Evolutionary conservation across 1,140 invertebrate species (phyloP).

Genomic region (Zaprionus vittiger): DNA sequence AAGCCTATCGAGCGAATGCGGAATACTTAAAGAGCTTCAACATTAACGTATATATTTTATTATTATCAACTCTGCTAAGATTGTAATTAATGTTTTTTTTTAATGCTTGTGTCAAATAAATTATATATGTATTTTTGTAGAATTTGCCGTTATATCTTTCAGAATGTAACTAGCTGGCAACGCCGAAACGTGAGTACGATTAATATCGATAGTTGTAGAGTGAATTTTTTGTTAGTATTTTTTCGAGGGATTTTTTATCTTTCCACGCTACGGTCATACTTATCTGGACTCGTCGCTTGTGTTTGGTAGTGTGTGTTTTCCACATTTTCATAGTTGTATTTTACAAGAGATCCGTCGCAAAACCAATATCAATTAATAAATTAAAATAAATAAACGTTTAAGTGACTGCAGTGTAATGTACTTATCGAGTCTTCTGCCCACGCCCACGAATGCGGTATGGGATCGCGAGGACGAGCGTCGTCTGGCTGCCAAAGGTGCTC

Average conservation of each 20-base stretch:
- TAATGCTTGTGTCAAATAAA: conserved; percentile 10
- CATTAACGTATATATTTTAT: not conserved
- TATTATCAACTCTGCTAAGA: not conserved
- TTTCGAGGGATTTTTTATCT: not conserved
- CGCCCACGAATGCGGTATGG: conserved; percentile 93
- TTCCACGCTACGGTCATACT: conserved; percentile 10
- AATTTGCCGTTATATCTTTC: not conserved
- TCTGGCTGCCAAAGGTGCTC: conserved; percentile 86
- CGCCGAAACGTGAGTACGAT: not conserved
- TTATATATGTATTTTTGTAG: not conserved
- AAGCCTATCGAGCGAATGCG: conserved; percentile 78
- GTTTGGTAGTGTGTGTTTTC: conserved; percentile 28
- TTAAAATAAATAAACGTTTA: not conserved
- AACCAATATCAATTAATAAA: not conserved
- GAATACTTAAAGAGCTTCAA: conserved; percentile 24
- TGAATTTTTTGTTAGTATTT: conserved; percentile 14
- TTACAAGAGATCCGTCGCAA: conserved; percentile 7
- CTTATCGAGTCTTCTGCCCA: conserved; percentile 90
- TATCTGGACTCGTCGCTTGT: conserved; percentile 11
- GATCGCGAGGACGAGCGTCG: conserved; percentile 94
- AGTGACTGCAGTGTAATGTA: conserved; percentile 60
- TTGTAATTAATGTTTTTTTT: not conserved
- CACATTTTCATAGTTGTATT: conserved; percentile 27
- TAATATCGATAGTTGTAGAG: not conserved
- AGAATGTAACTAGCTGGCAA: not conserved